phyloP scores from a whole-genome alignment of 2,113 vertebrate species.

The Abramis brama region DNA sequence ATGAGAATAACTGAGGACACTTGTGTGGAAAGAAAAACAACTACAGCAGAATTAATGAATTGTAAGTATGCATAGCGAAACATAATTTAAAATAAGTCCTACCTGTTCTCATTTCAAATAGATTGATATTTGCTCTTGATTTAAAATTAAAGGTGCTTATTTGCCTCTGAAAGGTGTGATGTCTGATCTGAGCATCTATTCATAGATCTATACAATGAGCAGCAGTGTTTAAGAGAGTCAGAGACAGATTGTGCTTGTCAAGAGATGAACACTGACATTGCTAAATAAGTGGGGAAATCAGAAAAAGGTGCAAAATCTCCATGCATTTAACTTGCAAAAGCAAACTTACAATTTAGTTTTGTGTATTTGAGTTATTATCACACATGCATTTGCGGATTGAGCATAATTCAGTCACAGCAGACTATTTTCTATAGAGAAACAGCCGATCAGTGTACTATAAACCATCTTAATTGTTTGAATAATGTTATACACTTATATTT shows the following conservation, averaged over 20 bases:
- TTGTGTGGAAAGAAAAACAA: no score
- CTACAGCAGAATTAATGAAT: not conserved
- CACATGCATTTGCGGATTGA: not conserved
- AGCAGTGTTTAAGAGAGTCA: not conserved
- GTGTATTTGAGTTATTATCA: not conserved
- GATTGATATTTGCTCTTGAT: not conserved
- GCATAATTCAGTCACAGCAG: not conserved
- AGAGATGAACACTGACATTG: not conserved
- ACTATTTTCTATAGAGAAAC: not conserved
- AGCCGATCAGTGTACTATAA: not conserved
- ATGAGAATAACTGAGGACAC: no score
- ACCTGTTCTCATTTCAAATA: not conserved
- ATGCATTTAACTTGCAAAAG: not conserved
- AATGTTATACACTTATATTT: not conserved
- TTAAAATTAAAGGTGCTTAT: no score
- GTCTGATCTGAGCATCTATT: no score
- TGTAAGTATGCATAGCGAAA: not conserved
- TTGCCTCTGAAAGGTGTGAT: no score
- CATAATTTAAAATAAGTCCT: not conserved
- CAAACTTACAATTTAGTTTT: not conserved
- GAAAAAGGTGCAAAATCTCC: not conserved
- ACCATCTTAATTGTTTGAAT: not conserved
- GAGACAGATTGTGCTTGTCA: not conserved
- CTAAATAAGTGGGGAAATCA: not conserved
- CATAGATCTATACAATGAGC: not conserved